Evolutionary conservation across 1,140 invertebrate species (phyloP).

Genomic region (Aphidius gifuensis): DNA sequence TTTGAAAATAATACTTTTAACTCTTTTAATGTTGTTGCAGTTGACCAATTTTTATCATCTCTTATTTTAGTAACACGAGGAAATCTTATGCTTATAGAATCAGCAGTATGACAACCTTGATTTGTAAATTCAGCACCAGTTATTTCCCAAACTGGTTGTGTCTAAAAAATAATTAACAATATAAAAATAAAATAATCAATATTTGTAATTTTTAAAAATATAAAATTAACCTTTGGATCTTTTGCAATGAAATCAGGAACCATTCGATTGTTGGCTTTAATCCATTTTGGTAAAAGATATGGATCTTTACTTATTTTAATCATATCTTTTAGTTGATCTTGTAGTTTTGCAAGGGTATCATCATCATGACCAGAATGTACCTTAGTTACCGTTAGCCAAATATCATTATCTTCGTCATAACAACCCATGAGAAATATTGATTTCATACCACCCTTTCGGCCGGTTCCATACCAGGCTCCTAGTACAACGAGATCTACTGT

Average conservation of each 20-base stretch:
- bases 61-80: conserved; percentile 82
- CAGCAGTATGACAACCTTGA: conserved; percentile 82
- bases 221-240: conserved; percentile 66
- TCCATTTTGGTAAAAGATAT: conserved; percentile 71
- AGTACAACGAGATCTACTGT: conserved; percentile 88
- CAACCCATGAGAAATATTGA: conserved; percentile 93
- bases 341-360: conserved; percentile 72
- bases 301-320: conserved; percentile 77
- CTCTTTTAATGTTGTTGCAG: conserved; percentile 76
- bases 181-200: too few relatives aligned
- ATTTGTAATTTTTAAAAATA: conserved; percentile 13
- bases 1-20: conserved; percentile 64
- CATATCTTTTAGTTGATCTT: conserved; percentile 71
- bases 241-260: conserved; percentile 84
- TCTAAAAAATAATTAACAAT: conserved; percentile 34
- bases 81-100: conserved; percentile 90
- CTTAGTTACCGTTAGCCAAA: conserved; percentile 86
- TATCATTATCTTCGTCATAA: conserved; percentile 64
- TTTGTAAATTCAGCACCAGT: conserved; percentile 89
- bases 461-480: conserved; percentile 91
- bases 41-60: conserved; percentile 79
- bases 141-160: conserved; percentile 91
- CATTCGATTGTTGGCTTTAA: conserved; percentile 78
- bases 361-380: conserved; percentile 86
- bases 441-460: conserved; percentile 89